Evolutionary conservation across 2,888 invertebrate genomes (phyloP).

Genomic region (Rhopalosiphum nymphaeae): DNA sequence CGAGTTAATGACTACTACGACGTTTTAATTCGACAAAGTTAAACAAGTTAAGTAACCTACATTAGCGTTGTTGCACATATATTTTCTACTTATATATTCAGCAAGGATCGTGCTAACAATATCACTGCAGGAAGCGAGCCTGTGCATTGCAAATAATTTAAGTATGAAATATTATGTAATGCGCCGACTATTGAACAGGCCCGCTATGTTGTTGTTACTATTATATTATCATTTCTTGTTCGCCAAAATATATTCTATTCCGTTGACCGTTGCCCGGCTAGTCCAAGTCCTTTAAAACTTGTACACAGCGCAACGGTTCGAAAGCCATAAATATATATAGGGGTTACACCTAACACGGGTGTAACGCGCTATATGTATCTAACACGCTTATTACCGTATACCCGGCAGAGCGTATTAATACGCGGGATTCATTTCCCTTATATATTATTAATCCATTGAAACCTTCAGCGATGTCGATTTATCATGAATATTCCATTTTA

Average conservation of each 20-base stretch:
- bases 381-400: not conserved
- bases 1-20: not conserved
- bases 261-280: not conserved
- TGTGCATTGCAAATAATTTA: slow-evolving; percentile 12
- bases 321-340: slow-evolving; percentile 26
- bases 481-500: slow-evolving; percentile 41
- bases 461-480: slow-evolving; percentile 24
- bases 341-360: not conserved
- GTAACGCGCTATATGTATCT: not conserved
- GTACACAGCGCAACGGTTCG: not conserved
- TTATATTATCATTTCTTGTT: not conserved
- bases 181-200: not conserved
- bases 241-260: not conserved
- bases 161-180: slow-evolving; percentile 27
- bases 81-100: not conserved
- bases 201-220: not conserved
- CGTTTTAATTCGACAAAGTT: not conserved
- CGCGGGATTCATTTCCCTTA: not conserved
- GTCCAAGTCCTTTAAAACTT: slow-evolving; percentile 35
- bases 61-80: not conserved
- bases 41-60: not conserved
- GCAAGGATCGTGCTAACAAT: not conserved
- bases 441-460: slow-evolving; percentile 19
- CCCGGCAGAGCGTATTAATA: slow-evolving; percentile 29
- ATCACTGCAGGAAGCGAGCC: not conserved